phyloP scores from a whole-genome alignment of 2,113 vertebrate species.

The Eclectus roratus region DNA sequence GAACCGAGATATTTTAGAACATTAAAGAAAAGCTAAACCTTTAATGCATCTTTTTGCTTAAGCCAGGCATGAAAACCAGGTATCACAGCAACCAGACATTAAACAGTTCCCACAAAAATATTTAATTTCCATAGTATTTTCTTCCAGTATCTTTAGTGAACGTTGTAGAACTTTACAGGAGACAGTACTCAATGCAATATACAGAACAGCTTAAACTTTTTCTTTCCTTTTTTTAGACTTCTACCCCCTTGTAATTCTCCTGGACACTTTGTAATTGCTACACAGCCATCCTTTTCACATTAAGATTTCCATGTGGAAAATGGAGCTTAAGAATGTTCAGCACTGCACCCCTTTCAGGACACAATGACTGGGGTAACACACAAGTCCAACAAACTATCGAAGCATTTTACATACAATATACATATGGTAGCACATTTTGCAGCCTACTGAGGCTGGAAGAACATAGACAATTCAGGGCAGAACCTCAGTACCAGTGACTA shows the following conservation, averaged over 20 bases:
- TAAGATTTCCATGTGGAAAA: constrained; percentile 22
- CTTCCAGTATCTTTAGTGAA: constrained; percentile 37
- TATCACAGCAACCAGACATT: constrained; percentile 47
- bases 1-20: constrained; percentile 17
- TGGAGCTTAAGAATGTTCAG: neutral
- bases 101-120: constrained; percentile 61
- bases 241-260: neutral
- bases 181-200: constrained; percentile 40
- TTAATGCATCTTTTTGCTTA: constrained; percentile 25
- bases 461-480: constrained; percentile 1
- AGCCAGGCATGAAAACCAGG: constrained; percentile 1
- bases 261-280: neutral
- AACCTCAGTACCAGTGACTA: neutral
- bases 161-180: constrained; percentile 61
- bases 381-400: constrained; percentile 11
- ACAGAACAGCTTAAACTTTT: neutral
- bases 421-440: constrained; percentile 51
- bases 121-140: constrained; percentile 58
- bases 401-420: constrained; percentile 70
- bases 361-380: constrained; percentile 36
- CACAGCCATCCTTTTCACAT: neutral
- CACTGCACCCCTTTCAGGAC: neutral
- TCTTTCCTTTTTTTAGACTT: neutral
- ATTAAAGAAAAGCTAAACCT: neutral
- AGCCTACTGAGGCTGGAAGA: constrained; percentile 18